Evolutionary conservation across 1,140 invertebrate genomes (phyloP).

Genomic region (Cotesia vestalis): DNA sequence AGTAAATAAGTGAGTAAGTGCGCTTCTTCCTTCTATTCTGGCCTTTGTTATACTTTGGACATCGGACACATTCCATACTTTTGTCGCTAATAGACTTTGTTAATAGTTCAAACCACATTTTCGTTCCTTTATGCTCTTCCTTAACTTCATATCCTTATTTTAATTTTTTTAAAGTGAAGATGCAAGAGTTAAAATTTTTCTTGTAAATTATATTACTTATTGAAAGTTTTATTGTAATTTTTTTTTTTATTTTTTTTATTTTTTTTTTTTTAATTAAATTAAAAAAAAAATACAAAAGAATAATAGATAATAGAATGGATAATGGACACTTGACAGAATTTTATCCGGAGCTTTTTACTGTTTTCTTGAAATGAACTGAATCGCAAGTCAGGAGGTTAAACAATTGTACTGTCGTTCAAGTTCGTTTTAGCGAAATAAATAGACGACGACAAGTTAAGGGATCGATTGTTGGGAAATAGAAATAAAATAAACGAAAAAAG

Average conservation of each 20-base stretch:
- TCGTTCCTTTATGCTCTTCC: background rate
- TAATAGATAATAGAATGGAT: background rate
- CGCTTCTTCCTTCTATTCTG: no score
- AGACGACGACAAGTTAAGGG: background rate
- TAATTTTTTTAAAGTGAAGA: background rate
- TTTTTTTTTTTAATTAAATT: background rate
- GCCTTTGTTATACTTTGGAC: background rate
- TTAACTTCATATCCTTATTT: no score
- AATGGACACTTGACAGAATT: background rate
- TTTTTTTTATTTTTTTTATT: no score
- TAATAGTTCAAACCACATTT: constrained; percentile 24
- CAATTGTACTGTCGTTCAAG: no score
- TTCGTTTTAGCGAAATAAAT: no score
- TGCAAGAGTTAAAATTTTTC: no score
- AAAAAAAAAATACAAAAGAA: background rate
- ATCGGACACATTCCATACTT: constrained; percentile 17
- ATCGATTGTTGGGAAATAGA: background rate
- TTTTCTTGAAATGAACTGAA: background rate
- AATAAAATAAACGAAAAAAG: no score
- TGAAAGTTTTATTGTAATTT: no score
- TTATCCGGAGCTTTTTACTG: background rate
- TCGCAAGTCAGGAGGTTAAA: background rate
- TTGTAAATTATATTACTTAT: no score
- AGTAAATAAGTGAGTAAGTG: no score
- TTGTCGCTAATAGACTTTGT: constrained; percentile 17